Base-by-base conservation (phyloP, 92 coral and sea anemone species). In the Zoanthus sansibaricus region DNA sequence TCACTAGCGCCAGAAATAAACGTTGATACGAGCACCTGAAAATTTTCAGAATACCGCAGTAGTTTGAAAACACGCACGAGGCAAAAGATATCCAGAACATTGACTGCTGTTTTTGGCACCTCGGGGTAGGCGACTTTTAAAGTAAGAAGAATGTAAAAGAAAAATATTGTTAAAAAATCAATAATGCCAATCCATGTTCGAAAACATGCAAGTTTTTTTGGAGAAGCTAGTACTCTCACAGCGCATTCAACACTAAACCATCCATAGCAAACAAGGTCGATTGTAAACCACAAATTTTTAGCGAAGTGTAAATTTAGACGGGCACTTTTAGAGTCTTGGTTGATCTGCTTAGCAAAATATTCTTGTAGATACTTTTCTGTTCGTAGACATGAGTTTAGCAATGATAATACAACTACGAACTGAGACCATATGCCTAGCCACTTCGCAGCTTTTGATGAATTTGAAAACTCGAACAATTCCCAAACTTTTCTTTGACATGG, bases 211-310 rank as follows among this genome's bases (percentile, higher is more conserved):
- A 88, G 54, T 89, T 95, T 95, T 68, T 89, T 95, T 11, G 98
- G 98, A 21, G 93, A 91, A 0, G 94, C 90, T 9, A 95, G 77
- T 8, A 91, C 76, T 13, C 98, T 89, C 8, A 93, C 83, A n/a
- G 86, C 95, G 37, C 96, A 95, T 21, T 95, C 98, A 48, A 95
- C 20, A 0, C 94, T 95, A 52, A 95, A 95, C 98, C 98, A 95
- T 20, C 96, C 92, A 72, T 93, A 93, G 55, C 98, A 95, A 17
- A 86, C 92, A 12, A 93, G 82, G 31, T 95, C 98, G 52, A 93
- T 87, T 5, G 86, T 78, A 66, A 95, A 87, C 98, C 98, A 94
- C 33, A 85, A 77, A 51, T 89, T 91, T 12, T 83, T 76, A 1
- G 82, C 72, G 20, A 89, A 70, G 17, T 25, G 77, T 25, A 64